Conservation (phyloP, 1,140 invertebrate genomes). For the Solen grandis region DNA sequence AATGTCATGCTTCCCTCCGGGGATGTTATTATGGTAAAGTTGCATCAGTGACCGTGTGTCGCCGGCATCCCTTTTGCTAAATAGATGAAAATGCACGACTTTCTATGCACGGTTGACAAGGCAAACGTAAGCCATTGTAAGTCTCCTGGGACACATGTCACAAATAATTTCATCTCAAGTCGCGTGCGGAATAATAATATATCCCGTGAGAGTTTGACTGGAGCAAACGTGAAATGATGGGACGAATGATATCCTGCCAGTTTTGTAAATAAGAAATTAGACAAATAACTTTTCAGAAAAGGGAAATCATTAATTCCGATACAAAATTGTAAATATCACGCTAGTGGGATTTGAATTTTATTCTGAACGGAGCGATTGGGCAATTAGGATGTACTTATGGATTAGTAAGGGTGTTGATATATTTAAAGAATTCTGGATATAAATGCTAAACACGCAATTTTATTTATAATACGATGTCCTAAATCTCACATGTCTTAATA, state of each 20-base stretch:
- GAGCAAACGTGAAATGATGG: background rate
- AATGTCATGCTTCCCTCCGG: too few relatives aligned
- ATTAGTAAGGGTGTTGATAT: background rate
- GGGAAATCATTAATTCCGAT: constrained; percentile 25
- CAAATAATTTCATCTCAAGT: constrained; percentile 31
- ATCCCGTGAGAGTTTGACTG: background rate
- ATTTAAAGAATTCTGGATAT: background rate
- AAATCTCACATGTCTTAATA: background rate
- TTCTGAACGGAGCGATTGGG: background rate
- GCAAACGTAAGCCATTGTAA: too few relatives aligned
- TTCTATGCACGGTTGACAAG: too few relatives aligned
- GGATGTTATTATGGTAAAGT: too few relatives aligned
- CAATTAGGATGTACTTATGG: background rate
- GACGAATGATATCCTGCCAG: constrained; percentile 14
- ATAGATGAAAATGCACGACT: too few relatives aligned
- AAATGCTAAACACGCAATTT: background rate
- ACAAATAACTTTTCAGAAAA: constrained; percentile 19
- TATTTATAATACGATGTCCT: background rate
- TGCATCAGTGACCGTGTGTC: too few relatives aligned
- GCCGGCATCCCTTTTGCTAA: too few relatives aligned
- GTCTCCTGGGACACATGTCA: constrained; percentile 29
- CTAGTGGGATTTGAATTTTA: constrained; percentile 24
- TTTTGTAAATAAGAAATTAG: constrained; percentile 43
- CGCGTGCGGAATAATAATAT: constrained; percentile 30
- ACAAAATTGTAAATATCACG: constrained; percentile 24